Base-by-base conservation (phyloP, 1,140 invertebrate genomes). In the Drosophila equinoxialis region DNA sequence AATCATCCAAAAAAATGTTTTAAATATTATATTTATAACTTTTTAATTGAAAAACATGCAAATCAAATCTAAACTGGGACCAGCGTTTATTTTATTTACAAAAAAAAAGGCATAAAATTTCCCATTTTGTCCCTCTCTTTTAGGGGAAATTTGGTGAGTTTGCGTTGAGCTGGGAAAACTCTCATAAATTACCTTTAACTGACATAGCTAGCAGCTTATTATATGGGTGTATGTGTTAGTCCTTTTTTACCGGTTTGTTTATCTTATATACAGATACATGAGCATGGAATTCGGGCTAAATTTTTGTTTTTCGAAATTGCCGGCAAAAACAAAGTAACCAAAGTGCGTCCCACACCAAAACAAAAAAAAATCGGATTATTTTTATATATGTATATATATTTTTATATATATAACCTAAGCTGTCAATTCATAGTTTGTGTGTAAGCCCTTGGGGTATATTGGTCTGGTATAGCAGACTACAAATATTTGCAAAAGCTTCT, bases 221-320 rank as follows among this genome's bases (percentile, higher is more conserved):
- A 13, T 35, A 35, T 20, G 13, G 10, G 7, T 33, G 42, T 41
- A 11, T 33, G 54, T 33, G 42, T 54, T 39, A 79, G 51, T 64
- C 64, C 7, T 26, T 79, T 80, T 76, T 80, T 65, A 55, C 78
- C 79, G 78, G 79, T 80, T 80, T 80, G 73, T 81, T 81, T 81
- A 80, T 81, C 68, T 81, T 80, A 67, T 54, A 76, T 80, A 30
- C 30, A 6, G 8, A 76, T 80, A 48, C 2, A 17, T 2, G 23
- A 37, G 35, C 10, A 76, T 75, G 66, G 54, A 64, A 60, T 65
- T 58, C 70, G 17, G 62, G 45, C 14, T 13, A 42, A 57, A 54
- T 69, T 75, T 78, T 65, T 74, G 17, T 80, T 75, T 81, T 71
- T 58, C 3, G 30, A 10, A 0, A 6, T 20, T 69, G 77, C 77